Conservation (phyloP, 2,113 vertebrate species). For the Vidua chalybeata region DNA sequence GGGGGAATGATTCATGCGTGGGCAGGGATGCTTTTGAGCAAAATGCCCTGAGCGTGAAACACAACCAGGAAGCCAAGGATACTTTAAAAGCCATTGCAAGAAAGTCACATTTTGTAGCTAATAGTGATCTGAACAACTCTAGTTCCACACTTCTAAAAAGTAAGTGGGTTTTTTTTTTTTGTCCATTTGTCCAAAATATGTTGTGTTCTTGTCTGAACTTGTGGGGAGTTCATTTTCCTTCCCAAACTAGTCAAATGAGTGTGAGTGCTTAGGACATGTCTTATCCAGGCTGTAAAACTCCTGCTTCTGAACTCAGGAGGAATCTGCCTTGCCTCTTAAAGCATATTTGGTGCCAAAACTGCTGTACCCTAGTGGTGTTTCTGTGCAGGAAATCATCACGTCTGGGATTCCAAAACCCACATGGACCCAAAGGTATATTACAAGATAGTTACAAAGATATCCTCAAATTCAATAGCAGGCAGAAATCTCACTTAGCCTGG, state of each 20-base stretch:
- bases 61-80: background rate
- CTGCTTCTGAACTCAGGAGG: background rate
- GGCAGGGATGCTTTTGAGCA: background rate
- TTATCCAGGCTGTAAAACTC: background rate
- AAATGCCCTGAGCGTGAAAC: background rate
- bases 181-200: background rate
- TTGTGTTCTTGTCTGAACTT: background rate
- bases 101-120: background rate
- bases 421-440: background rate
- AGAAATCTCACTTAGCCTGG: background rate
- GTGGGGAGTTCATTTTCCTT: background rate
- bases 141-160: background rate
- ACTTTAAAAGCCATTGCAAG: background rate
- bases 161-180: background rate
- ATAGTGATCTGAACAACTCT: background rate
- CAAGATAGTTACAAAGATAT: background rate
- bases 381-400: fast-evolving
- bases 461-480: background rate
- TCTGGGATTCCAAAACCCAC: background rate
- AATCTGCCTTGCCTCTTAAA: background rate
- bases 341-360: background rate
- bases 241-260: background rate
- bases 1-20: background rate
- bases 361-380: fast-evolving
- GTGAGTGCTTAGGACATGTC: background rate